phyloP scores from a whole-genome alignment of 2,113 vertebrate genomes.

The Erythrocercus mccallii region DNA sequence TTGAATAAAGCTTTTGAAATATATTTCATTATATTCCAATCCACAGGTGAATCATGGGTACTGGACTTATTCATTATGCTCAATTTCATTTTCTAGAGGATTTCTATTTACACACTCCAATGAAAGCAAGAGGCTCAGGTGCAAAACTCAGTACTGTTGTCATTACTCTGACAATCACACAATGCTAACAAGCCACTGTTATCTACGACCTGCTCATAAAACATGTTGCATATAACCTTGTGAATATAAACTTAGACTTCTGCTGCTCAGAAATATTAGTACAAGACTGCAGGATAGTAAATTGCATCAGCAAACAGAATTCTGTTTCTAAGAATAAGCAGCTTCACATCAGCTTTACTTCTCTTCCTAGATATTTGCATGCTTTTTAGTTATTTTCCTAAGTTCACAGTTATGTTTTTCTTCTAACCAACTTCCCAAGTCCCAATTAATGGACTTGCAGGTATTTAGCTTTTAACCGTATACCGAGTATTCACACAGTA shows the following conservation, averaged over 20 bases:
- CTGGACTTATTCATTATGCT: not conserved
- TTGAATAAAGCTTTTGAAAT: not conserved
- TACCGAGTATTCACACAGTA: not conserved
- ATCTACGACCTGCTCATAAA: not conserved
- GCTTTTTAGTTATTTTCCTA: not conserved
- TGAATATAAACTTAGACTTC: not conserved
- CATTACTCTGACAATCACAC: not conserved
- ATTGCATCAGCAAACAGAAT: not conserved
- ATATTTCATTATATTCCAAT: not conserved
- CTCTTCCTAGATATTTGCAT: not conserved
- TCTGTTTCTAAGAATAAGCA: not conserved
- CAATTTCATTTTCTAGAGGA: not conserved
- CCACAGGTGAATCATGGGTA: not conserved
- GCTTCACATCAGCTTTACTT: not conserved
- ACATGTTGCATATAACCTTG: not conserved
- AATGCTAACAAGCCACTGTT: not conserved
- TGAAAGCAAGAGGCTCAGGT: not conserved
- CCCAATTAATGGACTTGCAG: not conserved
- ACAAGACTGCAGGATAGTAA: not conserved
- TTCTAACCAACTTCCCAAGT: not conserved
- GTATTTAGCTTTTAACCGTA: not conserved
- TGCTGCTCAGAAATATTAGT: not conserved
- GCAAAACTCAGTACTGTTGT: not conserved
- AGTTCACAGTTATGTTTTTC: not conserved
- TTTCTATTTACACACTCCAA: not conserved